phyloP scores from a whole-genome alignment of 1,140 invertebrate species.

The Stegodyphus dumicola region DNA sequence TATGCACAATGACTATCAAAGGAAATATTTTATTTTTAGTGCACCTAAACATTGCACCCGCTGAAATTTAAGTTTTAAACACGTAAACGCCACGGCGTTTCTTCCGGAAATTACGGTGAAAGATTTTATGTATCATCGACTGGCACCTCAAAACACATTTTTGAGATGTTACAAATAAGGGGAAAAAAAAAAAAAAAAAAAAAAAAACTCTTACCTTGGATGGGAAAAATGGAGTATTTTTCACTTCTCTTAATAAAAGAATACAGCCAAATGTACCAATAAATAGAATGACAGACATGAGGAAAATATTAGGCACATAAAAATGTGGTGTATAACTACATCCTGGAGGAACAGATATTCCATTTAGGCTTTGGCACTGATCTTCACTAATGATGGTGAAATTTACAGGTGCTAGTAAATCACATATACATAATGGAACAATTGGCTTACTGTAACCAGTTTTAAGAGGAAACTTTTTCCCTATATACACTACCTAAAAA shows the following conservation, averaged over 20 bases:
- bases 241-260: constrained; percentile 65
- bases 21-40: no score
- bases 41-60: no score
- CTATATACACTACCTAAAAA: constrained; percentile 52
- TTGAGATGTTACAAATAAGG: no score
- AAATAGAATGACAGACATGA: constrained; percentile 68
- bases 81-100: no score
- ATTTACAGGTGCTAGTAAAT: constrained; percentile 15
- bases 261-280: constrained; percentile 67
- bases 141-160: no score
- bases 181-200: no score
- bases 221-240: constrained; percentile 66
- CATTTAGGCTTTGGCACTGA: constrained; percentile 37
- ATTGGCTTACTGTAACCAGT: neutral
- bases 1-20: no score
- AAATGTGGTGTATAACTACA: constrained; percentile 52
- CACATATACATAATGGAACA: constrained; percentile 38
- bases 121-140: no score
- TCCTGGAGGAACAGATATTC: constrained; percentile 45
- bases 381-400: constrained; percentile 21
- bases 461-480: constrained; percentile 27
- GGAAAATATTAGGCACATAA: constrained; percentile 66
- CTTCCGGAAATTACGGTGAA: no score
- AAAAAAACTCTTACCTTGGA: constrained; percentile 60
- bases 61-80: no score